phyloP scores from a whole-genome alignment of 2,113 vertebrate genomes.

The Calypte anna region DNA sequence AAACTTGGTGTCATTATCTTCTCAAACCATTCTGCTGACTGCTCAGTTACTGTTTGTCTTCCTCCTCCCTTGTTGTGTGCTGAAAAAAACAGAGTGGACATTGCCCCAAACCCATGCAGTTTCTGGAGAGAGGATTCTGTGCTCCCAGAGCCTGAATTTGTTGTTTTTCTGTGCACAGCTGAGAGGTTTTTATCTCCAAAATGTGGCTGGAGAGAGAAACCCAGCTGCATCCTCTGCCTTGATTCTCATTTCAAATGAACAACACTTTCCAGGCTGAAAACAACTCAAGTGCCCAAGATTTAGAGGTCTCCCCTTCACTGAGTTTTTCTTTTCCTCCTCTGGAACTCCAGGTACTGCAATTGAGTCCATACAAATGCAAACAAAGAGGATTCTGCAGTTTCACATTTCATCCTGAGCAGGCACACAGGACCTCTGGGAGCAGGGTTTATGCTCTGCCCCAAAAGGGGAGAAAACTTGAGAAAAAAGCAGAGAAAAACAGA shows the following conservation, averaged over 20 bases:
- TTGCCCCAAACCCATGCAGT: background rate
- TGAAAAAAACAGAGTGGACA: background rate
- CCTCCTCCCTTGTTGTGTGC: background rate
- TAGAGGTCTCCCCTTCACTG: background rate
- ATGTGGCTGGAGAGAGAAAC: background rate
- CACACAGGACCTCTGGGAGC: background rate
- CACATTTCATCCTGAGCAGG: background rate
- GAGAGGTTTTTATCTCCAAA: background rate
- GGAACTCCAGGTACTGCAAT: background rate
- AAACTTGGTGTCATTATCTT: background rate
- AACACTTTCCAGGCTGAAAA: background rate
- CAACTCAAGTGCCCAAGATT: background rate
- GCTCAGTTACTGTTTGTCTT: background rate
- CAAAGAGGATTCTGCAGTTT: background rate
- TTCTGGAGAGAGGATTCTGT: background rate
- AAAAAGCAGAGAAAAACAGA: background rate
- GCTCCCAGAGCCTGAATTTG: background rate
- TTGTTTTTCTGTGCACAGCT: background rate
- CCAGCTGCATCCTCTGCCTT: background rate
- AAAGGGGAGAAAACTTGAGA: background rate
- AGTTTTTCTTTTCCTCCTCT: background rate
- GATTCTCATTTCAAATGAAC: background rate
- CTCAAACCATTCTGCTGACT: background rate
- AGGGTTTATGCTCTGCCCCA: background rate
- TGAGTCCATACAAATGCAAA: background rate